phyloP scores from a whole-genome alignment of 2,888 invertebrate genomes.

The Cantharis flavilabris region DNA sequence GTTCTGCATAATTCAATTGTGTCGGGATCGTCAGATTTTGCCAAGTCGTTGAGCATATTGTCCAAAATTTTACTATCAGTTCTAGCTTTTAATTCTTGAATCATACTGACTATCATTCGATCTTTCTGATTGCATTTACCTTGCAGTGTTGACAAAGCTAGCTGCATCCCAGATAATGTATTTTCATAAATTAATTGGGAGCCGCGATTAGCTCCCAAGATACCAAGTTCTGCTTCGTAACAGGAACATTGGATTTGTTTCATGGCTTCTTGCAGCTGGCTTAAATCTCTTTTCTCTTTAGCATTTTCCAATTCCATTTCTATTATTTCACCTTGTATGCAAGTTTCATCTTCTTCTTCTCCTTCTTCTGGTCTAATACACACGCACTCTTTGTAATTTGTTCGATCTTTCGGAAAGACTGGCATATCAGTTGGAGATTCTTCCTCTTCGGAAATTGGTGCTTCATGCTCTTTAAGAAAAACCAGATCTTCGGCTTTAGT shows the following conservation, averaged over 20 bases:
- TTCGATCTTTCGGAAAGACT: neutral
- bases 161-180: conserved; percentile 41
- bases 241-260: conserved; percentile 35
- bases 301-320: neutral
- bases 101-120: conserved; percentile 47
- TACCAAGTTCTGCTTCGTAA: conserved; percentile 25
- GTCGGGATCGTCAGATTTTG: neutral
- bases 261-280: conserved; percentile 25
- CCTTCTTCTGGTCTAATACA: neutral
- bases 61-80: conserved; percentile 34
- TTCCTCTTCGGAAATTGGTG: neutral
- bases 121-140: conserved; percentile 50
- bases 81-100: conserved; percentile 43
- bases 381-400: neutral
- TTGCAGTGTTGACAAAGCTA: conserved; percentile 45
- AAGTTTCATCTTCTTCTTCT: neutral
- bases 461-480: neutral
- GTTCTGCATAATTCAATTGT: neutral
- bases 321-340: neutral
- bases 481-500: neutral
- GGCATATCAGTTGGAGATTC: neutral
- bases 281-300: neutral
- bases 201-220: conserved; percentile 3
- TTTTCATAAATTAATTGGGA: conserved; percentile 17
- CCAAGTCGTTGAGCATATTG: conserved; percentile 25